Base-by-base conservation (phyloP, 2,888 invertebrate species). In the Calliopum simillimum region DNA sequence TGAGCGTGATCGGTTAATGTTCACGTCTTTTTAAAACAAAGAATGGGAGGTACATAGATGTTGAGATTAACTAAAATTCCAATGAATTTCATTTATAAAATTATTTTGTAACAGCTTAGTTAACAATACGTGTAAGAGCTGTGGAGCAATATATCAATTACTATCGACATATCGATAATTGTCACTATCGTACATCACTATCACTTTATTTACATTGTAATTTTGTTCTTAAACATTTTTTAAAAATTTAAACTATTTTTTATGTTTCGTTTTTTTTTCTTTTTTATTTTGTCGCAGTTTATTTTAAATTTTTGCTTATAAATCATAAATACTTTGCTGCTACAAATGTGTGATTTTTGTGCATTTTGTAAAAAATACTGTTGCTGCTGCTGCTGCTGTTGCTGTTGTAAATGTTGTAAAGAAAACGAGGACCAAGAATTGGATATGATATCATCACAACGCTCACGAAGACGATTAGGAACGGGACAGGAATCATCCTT, bases 291-390 rank as follows among this genome's bases (percentile, higher is more conserved):
- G n/a, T n/a, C n/a, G 78, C 79, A 79, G 80, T 46, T 81, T 80
- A 79, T 78, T 80, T 81, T 80, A 76, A n/a, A 80, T 79, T 79
- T 80, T 76, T 78, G 79, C 76, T 77, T 80, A 80, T 81, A 81
- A 82, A 82, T 81, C 80, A 81, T 33, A 82, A 81, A 79, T 80
- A 33, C 33, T 78, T 76, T 81, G 82, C 79, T 81, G 82, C 79
- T 77, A 78, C 76, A 76, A 81, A 79, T 81, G 79, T 81, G 79
- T 80, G 78, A 76, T 74, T 80, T 79, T 78, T 77, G 76, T 66
- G 43, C 43, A 59, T 51, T 19, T 23, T 47, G 47, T 16, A 25
- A 49, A 13, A 49, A 19, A 21, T 49, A 1, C 19, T 55, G 23
- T 3, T 25, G 58, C 33, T 41, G 11, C 43, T 58, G 41, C 19